phyloP scores from a whole-genome alignment of 2,888 invertebrate genomes.

The Abrostola triplasia region DNA sequence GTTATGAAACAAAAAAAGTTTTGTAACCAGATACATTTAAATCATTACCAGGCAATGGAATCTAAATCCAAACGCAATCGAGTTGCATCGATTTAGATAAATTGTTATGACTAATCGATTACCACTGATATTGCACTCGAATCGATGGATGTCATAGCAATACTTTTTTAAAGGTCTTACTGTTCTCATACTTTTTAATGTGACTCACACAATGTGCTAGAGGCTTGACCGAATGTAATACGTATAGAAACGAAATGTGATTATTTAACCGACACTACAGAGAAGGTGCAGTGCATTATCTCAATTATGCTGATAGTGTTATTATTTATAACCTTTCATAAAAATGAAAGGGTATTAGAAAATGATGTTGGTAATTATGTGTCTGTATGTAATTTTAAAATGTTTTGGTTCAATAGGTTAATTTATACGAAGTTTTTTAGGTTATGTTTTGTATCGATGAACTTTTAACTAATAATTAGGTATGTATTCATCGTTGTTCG shows the following conservation, averaged over 20 bases:
- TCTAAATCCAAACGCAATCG: slow-evolving; percentile 41
- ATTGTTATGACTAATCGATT: slow-evolving; percentile 62
- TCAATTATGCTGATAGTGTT: slow-evolving; percentile 22
- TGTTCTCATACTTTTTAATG: slow-evolving; percentile 86
- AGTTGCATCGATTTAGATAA: slow-evolving; percentile 54
- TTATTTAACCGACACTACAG: slow-evolving; percentile 35
- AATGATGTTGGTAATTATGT: slow-evolving; percentile 6
- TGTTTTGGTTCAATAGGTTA: no score
- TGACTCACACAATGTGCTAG: slow-evolving; percentile 77
- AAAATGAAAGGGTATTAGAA: background rate
- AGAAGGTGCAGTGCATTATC: slow-evolving; percentile 15
- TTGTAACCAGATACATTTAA: slow-evolving; percentile 37
- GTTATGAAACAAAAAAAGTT: slow-evolving; percentile 31
- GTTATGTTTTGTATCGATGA: no score
- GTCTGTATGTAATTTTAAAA: slow-evolving; percentile 2
- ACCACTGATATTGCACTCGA: slow-evolving; percentile 56
- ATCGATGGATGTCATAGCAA: slow-evolving; percentile 74
- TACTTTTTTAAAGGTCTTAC: slow-evolving; percentile 78
- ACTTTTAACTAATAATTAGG: no score
- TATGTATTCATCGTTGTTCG: no score
- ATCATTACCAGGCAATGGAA: slow-evolving; percentile 34
- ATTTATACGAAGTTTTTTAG: background rate
- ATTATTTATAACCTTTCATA: slow-evolving; percentile 33
- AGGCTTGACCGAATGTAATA: slow-evolving; percentile 61
- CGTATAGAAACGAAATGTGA: slow-evolving; percentile 59